Evolutionary conservation across 2,113 vertebrate genomes (phyloP).

Genomic region (Gulo gulo): DNA sequence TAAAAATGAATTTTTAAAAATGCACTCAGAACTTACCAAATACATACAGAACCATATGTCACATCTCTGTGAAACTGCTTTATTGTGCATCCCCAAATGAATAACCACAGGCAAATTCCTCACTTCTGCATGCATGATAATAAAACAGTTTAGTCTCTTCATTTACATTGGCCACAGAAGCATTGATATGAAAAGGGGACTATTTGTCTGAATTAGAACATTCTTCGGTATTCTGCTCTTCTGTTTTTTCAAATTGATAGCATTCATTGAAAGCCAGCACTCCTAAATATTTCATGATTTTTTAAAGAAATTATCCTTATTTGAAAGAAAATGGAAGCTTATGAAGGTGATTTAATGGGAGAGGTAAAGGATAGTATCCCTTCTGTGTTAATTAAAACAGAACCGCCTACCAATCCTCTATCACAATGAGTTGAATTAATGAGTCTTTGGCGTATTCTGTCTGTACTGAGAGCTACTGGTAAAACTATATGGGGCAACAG

Average conservation of each 20-base stretch:
- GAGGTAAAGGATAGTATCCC: neutral
- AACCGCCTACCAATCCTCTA: neutral
- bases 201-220: neutral
- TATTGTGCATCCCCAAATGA: neutral
- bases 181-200: neutral
- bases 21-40: neutral
- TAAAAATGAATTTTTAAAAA: constrained; percentile 21
- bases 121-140: neutral
- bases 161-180: neutral
- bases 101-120: neutral
- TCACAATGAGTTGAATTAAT: neutral
- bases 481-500: neutral
- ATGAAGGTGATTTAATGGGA: neutral
- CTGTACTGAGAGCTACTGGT: neutral
- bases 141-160: neutral
- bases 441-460: neutral
- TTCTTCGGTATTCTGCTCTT: neutral
- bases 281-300: neutral
- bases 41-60: neutral
- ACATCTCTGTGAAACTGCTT: neutral
- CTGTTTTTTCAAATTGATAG: neutral
- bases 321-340: constrained; percentile 16
- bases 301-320: neutral
- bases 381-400: neutral
- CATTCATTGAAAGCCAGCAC: neutral